Conservation (phyloP, 92 coral and sea anemone species). For the Scolanthus callimorphus region DNA sequence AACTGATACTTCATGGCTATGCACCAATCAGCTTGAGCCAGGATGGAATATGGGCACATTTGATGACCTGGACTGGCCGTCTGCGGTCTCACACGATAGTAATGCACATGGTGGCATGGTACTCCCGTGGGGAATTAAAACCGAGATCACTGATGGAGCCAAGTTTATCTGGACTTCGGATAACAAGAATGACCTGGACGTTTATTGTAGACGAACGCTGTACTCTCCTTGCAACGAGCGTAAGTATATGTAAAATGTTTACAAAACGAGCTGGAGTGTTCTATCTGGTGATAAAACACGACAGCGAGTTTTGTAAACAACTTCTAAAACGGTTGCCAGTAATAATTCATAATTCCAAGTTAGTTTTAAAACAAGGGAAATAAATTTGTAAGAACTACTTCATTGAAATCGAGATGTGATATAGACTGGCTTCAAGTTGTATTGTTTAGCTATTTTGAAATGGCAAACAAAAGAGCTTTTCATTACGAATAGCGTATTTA, state of each 20-base stretch:
- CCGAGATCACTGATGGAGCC: constrained; percentile 39
- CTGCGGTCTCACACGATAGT: constrained; percentile 21
- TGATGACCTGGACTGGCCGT: constrained; percentile 53
- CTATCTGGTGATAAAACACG: too few species aligned
- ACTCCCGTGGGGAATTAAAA: constrained; percentile 39
- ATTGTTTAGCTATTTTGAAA: too few species aligned
- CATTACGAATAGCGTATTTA: too few species aligned
- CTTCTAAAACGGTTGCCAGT: too few species aligned
- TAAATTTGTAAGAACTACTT: too few species aligned
- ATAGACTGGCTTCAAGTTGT: too few species aligned
- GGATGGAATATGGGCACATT: constrained; percentile 62
- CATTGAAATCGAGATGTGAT: too few species aligned
- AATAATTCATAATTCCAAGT: too few species aligned
- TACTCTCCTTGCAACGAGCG: constrained; percentile 38
- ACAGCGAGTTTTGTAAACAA: too few species aligned
- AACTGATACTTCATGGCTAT: constrained; percentile 56
- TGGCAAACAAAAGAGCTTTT: too few species aligned
- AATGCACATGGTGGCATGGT: constrained; percentile 1
- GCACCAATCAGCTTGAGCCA: constrained; percentile 17
- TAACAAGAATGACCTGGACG: constrained; percentile 20
- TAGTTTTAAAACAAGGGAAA: too few species aligned
- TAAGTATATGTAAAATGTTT: constrained; percentile 11
- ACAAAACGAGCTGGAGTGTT: too few species aligned
- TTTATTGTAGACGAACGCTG: constrained; percentile 55
- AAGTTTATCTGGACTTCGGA: constrained; percentile 66